These are phyloP conservation scores for Coregonus clupeaformis DNA, from an alignment of 2,113 vertebrate species.

Conservation along the genomic window DNA sequence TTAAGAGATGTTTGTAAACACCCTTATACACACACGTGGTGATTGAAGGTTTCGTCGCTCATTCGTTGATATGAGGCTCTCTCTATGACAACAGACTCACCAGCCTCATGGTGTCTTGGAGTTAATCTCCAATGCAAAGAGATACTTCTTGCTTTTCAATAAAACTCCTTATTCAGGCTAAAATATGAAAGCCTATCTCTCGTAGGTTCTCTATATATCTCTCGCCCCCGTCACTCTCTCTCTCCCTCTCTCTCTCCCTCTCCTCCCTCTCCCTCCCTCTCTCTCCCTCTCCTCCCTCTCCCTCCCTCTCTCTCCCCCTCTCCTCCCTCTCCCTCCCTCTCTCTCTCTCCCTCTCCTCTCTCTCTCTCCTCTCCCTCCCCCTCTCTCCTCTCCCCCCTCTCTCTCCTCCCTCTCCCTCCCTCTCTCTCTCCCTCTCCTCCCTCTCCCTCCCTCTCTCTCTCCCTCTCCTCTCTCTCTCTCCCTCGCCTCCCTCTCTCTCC, in stretches of 20 bases:
- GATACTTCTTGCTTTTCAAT: neutral
- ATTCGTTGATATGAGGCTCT: too few species aligned
- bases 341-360: slow-evolving; percentile 7
- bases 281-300: neutral
- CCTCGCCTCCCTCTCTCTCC: slow-evolving; percentile 11
- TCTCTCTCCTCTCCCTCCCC: too few species aligned
- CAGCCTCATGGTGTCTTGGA: neutral
- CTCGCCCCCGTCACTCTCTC: neutral
- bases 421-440: neutral
- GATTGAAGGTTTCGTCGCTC: too few species aligned
- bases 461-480: slow-evolving; percentile 21
- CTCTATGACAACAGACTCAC: too few species aligned
- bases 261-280: neutral
- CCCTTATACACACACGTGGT: too few species aligned
- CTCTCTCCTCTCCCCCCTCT: too few species aligned
- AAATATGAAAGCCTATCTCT: neutral
- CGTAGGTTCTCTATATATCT: neutral
- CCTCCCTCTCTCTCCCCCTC: neutral
- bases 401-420: neutral
- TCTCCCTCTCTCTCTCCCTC: neutral
- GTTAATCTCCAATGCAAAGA: neutral
- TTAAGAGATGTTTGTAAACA: too few species aligned
- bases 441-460: neutral
- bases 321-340: too few species aligned
- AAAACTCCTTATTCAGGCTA: neutral